Percentiles rank a stretch among this genome's conserved stretches.
These are phyloP conservation scores for Dysidea cf. avara DNA, from an alignment of 37 sponge, comb jelly and placozoan genomes.

Conservation along the genomic window DNA sequence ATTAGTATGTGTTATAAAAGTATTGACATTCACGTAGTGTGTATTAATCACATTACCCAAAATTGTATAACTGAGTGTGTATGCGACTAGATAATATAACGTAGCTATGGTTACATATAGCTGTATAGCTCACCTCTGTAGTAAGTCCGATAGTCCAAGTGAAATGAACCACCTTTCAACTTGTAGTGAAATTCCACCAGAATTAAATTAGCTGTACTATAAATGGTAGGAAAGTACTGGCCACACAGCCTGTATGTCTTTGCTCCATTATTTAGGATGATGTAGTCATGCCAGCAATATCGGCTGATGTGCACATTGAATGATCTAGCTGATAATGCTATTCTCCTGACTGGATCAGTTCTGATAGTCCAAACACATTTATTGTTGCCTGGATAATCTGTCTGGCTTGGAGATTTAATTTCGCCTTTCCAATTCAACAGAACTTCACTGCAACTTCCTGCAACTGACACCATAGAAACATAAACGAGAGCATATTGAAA, in stretches of 20 bases:
- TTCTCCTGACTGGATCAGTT: constrained; percentile 56
- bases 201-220: too few species aligned
- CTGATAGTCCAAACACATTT: constrained; percentile 60
- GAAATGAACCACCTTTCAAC: constrained; percentile 17
- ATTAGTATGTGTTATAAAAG: too few species aligned
- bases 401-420: constrained; percentile 16
- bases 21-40: too few species aligned
- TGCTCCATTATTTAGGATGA: constrained; percentile 33
- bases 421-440: constrained; percentile 21
- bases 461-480: too few species aligned
- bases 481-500: too few species aligned
- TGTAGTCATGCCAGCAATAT: constrained; percentile 33
- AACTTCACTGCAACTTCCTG: constrained; percentile 39
- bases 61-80: too few species aligned
- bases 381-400: neutral
- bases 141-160: constrained; percentile 45
- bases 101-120: neutral
- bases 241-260: neutral
- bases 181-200: neutral
- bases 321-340: constrained; percentile 33
- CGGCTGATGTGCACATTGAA: neutral
- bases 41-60: too few species aligned
- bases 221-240: too few species aligned
- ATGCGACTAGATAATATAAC: too few species aligned
- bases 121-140: constrained; percentile 15